Evolutionary conservation across 2,888 invertebrate species (phyloP).

Genomic region (Eledone cirrhosa): DNA sequence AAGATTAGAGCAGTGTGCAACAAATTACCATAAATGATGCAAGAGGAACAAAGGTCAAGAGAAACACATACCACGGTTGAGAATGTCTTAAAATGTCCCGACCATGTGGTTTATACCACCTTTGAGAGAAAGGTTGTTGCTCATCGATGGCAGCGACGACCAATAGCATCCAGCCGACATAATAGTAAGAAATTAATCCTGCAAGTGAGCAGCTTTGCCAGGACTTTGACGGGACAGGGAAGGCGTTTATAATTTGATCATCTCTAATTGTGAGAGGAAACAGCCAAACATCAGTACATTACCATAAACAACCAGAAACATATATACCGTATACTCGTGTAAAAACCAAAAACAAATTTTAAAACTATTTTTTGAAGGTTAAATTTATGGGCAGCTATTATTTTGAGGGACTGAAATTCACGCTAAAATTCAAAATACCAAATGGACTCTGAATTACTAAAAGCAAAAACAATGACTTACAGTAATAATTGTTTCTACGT

Average conservation of each 20-base stretch:
- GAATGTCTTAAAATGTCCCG: slow-evolving; percentile 29
- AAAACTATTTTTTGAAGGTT: too few relatives aligned
- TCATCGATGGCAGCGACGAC: slow-evolving; percentile 27
- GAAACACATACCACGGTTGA: slow-evolving; percentile 30
- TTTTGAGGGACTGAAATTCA: too few relatives aligned
- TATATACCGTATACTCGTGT: too few relatives aligned
- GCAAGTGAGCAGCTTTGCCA: slow-evolving; percentile 41
- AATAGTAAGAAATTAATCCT: slow-evolving; percentile 28
- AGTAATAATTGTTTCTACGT: too few relatives aligned
- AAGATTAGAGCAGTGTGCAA: neutral
- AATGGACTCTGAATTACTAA: too few relatives aligned
- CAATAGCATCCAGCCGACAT: slow-evolving; percentile 27
- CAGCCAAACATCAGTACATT: slow-evolving; percentile 48
- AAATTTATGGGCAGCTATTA: too few relatives aligned
- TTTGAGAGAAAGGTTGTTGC: slow-evolving; percentile 27
- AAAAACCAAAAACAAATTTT: too few relatives aligned
- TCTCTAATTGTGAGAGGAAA: slow-evolving; percentile 59
- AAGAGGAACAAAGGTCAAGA: slow-evolving; percentile 29
- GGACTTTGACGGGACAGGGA: slow-evolving; percentile 51
- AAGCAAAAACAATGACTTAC: too few relatives aligned
- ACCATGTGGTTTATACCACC: slow-evolving; percentile 27
- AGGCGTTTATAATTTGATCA: slow-evolving; percentile 53
- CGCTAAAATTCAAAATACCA: too few relatives aligned
- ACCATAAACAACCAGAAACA: slow-evolving; percentile 29
- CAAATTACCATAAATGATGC: slow-evolving; percentile 20